Percentiles rank a stretch among this genome's conserved stretches.
phyloP scores from a whole-genome alignment of 2,888 invertebrate species.

The Xestia rhomboidea region DNA sequence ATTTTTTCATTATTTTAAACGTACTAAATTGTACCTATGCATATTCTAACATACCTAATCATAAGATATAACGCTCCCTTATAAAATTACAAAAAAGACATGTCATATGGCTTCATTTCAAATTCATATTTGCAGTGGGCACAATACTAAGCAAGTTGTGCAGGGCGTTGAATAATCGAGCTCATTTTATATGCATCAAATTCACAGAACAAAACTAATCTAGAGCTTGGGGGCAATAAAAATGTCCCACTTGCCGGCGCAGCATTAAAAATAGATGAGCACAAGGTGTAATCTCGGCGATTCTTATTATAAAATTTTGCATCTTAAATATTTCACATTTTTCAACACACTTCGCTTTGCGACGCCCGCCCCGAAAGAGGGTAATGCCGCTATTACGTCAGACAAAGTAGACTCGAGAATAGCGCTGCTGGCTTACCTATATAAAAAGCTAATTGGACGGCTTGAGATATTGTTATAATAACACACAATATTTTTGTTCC shows the following conservation, averaged over 20 bases:
- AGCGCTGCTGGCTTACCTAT: conserved; percentile 68
- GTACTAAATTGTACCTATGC: not conserved
- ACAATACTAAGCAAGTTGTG: conserved; percentile 79
- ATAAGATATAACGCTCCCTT: not conserved
- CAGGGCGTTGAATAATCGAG: conserved; percentile 87
- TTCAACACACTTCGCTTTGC: conserved; percentile 82
- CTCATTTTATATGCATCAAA: conserved; percentile 90
- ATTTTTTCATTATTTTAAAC: not conserved
- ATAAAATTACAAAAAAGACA: conserved; percentile 65
- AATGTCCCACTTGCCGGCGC: conserved; percentile 86
- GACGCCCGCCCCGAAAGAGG: conserved; percentile 75
- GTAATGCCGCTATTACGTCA: conserved; percentile 80
- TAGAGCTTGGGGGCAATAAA: conserved; percentile 88
- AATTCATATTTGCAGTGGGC: conserved; percentile 81
- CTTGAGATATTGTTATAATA: conserved; percentile 69
- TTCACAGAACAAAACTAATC: conserved; percentile 90
- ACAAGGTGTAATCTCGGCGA: conserved; percentile 89
- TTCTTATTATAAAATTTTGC: conserved; percentile 89
- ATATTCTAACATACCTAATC: not conserved
- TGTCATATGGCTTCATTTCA: conserved; percentile 79
- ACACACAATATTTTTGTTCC: conserved; percentile 58
- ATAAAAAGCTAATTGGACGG: conserved; percentile 71
- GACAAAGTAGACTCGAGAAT: conserved; percentile 78
- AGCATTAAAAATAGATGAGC: conserved; percentile 88
- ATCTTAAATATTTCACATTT: conserved; percentile 88